Evolutionary conservation across 2,113 vertebrate species (phyloP).

Genomic region (Gobiocypris rarus): DNA sequence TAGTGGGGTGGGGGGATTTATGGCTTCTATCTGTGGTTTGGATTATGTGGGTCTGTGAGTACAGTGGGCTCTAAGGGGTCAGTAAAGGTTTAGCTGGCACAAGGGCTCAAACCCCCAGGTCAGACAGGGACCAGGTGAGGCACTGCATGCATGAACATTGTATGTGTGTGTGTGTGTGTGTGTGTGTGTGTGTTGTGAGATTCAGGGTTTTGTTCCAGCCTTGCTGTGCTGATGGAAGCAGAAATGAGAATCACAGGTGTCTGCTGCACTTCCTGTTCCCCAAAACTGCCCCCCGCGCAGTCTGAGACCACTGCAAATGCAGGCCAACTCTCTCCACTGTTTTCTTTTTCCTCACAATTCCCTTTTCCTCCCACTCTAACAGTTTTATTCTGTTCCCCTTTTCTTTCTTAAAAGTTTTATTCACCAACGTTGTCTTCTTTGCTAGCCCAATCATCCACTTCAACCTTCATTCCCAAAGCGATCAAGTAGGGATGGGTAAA

Average conservation of each 20-base stretch:
- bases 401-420: not conserved
- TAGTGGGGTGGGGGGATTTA: slow-evolving; percentile 51
- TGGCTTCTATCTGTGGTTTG: slow-evolving; percentile 64
- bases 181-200: too few relatives aligned
- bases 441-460: not conserved
- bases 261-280: slow-evolving; percentile 72
- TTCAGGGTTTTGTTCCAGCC: slow-evolving; percentile 8
- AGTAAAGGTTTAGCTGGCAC: slow-evolving; percentile 52
- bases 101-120: not conserved
- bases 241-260: slow-evolving; percentile 80
- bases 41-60: slow-evolving; percentile 63
- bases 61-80: slow-evolving; percentile 42
- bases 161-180: not conserved
- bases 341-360: not conserved
- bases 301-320: slow-evolving; percentile 58
- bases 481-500: not conserved
- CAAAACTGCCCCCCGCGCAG: slow-evolving; percentile 69
- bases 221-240: slow-evolving; percentile 55
- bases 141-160: not conserved
- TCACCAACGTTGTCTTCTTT: not conserved
- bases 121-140: slow-evolving; percentile 1
- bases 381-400: not conserved
- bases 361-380: not conserved
- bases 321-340: slow-evolving; percentile 55
- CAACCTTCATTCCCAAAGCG: not conserved